A percentile compares a stretch with the other conserved stretches of the same genome.
These are phyloP conservation scores for Sebastes schlegelii DNA, from an alignment of 2,113 vertebrate species.

Conservation along the genomic window DNA sequence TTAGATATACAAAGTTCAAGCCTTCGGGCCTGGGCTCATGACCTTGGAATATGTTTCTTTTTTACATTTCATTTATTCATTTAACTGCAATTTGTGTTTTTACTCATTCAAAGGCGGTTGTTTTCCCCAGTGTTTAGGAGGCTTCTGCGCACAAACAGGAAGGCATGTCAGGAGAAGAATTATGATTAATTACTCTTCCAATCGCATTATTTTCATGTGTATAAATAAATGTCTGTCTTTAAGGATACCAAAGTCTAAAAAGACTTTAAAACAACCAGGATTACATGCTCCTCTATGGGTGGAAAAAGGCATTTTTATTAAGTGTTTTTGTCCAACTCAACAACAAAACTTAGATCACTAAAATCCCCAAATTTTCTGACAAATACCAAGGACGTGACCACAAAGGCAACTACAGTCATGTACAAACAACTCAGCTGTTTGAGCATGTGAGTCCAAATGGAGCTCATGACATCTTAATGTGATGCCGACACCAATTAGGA, in stretches of 20 bases:
- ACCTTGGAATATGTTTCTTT: not conserved
- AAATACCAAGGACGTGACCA: constrained; percentile 25
- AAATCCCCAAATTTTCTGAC: constrained; percentile 1
- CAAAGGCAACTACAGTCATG: not conserved
- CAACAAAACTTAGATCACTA: constrained; percentile 7
- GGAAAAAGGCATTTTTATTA: not conserved
- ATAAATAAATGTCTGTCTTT: not conserved
- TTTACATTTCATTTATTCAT: not conserved
- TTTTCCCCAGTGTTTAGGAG: not conserved
- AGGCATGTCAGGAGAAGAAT: not conserved
- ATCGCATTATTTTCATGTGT: not conserved
- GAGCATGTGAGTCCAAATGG: constrained; percentile 50
- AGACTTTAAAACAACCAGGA: not conserved
- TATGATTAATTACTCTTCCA: not conserved
- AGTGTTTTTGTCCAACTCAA: not conserved
- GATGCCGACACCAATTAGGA: constrained; percentile 50
- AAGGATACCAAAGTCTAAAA: not conserved
- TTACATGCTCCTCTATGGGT: not conserved
- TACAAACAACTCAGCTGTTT: constrained; percentile 52
- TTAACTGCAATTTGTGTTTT: not conserved
- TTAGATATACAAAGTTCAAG: not conserved
- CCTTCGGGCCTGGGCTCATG: not conserved
- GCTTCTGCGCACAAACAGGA: not conserved
- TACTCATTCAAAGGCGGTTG: not conserved
- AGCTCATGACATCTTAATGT: constrained; percentile 55